Conservation (phyloP, 2,797 vertebrate genomes). For the Melanotaenia nigrans region DNA sequence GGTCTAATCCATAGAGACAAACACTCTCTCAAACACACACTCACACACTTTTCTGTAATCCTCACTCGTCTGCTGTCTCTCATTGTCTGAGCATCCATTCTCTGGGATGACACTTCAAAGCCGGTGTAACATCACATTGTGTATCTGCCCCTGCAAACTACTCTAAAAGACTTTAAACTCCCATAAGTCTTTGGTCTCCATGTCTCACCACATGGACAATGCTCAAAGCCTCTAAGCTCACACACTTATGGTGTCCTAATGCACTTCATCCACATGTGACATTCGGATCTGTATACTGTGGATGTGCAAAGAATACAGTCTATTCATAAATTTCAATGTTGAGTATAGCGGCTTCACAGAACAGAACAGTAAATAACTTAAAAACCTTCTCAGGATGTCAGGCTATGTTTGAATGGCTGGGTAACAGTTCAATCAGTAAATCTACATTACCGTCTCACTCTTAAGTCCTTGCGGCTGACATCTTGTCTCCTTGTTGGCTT, state of each 20-base stretch:
- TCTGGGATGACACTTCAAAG: conserved; percentile 80
- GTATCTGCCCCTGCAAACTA: conserved; percentile 71
- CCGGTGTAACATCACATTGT: conserved; percentile 73
- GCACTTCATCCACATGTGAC: conserved; percentile 64
- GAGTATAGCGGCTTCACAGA: conserved; percentile 17
- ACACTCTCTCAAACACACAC: conserved; percentile 64
- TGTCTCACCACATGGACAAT: conserved; percentile 60
- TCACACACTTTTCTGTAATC: conserved; percentile 76
- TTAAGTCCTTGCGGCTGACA: conserved; percentile 54
- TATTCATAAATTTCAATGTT: conserved; percentile 20
- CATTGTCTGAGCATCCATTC: conserved; percentile 77
- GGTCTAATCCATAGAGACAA: conserved; percentile 79
- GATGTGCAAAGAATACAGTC: conserved; percentile 16
- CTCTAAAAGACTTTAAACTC: conserved; percentile 75
- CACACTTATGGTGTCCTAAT: conserved; percentile 66
- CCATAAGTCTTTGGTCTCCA: conserved; percentile 64
- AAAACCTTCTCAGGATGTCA: conserved; percentile 35
- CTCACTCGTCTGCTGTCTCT: conserved; percentile 66
- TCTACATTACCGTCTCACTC: conserved; percentile 42
- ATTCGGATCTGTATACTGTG: conserved; percentile 31
- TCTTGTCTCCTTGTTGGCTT: conserved; percentile 39
- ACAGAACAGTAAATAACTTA: conserved; percentile 24
- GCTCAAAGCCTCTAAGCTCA: conserved; percentile 69
- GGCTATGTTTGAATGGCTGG: conserved; percentile 34
- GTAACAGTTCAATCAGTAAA: conserved; percentile 59